phyloP scores from a whole-genome alignment of 2,113 vertebrate species.

The Heloderma charlesbogerti region DNA sequence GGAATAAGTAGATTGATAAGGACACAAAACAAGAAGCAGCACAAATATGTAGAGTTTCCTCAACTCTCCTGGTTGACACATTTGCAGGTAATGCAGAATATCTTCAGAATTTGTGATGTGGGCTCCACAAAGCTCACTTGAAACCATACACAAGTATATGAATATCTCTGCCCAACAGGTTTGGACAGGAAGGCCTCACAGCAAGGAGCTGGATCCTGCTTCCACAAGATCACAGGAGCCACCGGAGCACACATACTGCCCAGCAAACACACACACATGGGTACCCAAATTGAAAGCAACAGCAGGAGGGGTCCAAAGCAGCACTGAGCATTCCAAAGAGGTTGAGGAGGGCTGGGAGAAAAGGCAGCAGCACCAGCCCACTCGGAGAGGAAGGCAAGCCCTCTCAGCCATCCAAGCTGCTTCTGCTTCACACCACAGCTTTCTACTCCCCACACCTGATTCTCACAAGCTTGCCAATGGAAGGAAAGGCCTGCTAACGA shows the following conservation, averaged over 20 bases:
- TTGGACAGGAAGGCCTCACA: background rate
- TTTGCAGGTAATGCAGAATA: too few species aligned
- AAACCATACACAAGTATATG: background rate
- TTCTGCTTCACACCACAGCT: background rate
- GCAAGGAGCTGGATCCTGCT: background rate
- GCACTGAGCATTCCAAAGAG: too few species aligned
- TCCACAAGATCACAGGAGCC: background rate
- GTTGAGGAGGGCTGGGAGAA: background rate
- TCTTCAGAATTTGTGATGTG: background rate
- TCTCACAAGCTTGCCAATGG: background rate
- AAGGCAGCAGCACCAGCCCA: too few species aligned
- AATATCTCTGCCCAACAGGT: background rate
- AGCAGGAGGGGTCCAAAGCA: background rate
- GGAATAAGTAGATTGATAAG: too few species aligned
- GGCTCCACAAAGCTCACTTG: background rate
- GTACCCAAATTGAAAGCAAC: background rate
- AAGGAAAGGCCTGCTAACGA: rapidly evolving
- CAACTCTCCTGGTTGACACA: background rate
- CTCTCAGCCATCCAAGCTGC: background rate
- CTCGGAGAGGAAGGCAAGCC: background rate
- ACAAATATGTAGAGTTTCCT: background rate
- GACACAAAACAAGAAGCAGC: background rate
- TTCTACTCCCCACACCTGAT: background rate
- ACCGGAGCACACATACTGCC: background rate
- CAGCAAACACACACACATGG: background rate